Evolutionary conservation across 2,888 invertebrate species (phyloP).

Genomic region (Blastobasis lacticolella): DNA sequence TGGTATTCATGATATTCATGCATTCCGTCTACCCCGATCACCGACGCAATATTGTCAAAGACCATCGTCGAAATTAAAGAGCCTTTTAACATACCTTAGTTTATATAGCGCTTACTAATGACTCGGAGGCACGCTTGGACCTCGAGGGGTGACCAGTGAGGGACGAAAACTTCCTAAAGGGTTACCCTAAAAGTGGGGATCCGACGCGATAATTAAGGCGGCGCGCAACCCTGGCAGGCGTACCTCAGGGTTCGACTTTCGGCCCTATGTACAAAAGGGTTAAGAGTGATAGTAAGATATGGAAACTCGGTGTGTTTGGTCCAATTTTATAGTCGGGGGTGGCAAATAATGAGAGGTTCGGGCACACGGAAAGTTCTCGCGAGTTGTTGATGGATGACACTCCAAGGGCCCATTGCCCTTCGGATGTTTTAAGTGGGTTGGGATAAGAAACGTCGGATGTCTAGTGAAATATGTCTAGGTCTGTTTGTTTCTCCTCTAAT

Average conservation of each 20-base stretch:
- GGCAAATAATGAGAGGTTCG: conserved; percentile 67
- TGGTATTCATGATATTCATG: too few species aligned
- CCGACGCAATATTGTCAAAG: conserved; percentile 11
- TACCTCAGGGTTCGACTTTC: conserved; percentile 25
- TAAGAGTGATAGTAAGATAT: conserved; percentile 24
- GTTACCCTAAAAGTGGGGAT: conserved; percentile 66
- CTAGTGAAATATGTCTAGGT: conserved; percentile 59
- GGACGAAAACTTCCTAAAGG: conserved; percentile 70
- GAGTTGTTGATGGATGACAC: conserved; percentile 73
- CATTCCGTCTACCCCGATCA: not conserved
- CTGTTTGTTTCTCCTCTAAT: conserved; percentile 31
- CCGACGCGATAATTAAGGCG: conserved; percentile 65
- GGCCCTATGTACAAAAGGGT: not conserved
- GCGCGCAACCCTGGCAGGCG: conserved; percentile 52
- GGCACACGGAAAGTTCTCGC: conserved; percentile 66
- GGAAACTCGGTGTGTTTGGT: conserved; percentile 41
- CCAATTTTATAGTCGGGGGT: conserved; percentile 68
- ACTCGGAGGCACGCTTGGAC: conserved; percentile 56
- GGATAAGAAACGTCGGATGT: conserved; percentile 71
- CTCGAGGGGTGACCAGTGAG: conserved; percentile 64
- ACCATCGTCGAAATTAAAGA: conserved; percentile 46
- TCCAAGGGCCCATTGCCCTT: conserved; percentile 73
- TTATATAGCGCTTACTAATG: conserved; percentile 62
- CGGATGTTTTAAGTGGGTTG: conserved; percentile 69
- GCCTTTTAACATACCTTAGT: conserved; percentile 56